phyloP scores from a whole-genome alignment of 2,888 invertebrate genomes.

The Drosophila neotestacea region DNA sequence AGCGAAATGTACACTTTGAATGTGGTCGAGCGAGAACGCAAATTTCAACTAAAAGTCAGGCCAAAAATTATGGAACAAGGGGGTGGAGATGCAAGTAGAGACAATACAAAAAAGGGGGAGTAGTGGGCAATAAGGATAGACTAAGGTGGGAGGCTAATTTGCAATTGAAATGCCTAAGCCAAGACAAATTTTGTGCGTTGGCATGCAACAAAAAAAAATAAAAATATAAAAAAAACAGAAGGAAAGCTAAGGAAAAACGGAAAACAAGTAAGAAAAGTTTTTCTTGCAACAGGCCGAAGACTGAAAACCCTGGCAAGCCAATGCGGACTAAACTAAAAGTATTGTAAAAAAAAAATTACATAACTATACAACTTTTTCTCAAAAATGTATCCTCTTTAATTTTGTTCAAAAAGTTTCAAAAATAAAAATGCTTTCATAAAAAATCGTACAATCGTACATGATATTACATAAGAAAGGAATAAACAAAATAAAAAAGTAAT shows the following conservation, averaged over 20 bases:
- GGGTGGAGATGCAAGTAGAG: neutral
- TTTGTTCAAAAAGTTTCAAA: too few relatives aligned
- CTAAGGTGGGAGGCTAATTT: constrained; percentile 61
- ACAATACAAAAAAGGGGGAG: too few relatives aligned
- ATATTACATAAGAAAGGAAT: too few relatives aligned
- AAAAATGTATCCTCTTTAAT: too few relatives aligned
- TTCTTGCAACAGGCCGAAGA: neutral
- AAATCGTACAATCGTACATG: too few relatives aligned
- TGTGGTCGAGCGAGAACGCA: constrained; percentile 34
- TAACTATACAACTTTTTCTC: too few relatives aligned
- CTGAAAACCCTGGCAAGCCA: neutral
- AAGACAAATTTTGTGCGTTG: constrained; percentile 63
- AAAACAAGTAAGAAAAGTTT: neutral
- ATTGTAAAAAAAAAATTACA: too few relatives aligned
- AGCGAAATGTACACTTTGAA: constrained; percentile 63
- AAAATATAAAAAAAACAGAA: neutral
- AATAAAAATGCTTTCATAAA: too few relatives aligned
- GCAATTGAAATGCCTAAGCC: constrained; percentile 74
- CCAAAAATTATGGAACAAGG: neutral
- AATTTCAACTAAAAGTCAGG: neutral
- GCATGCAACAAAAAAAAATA: neutral
- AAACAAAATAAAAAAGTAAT: too few relatives aligned
- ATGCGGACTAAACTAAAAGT: too few relatives aligned
- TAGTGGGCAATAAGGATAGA: neutral
- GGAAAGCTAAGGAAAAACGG: neutral